Percentiles rank a stretch among this genome's conserved stretches.
Conservation (phyloP, 1,140 invertebrate species). For the Trigoniulus corallinus region DNA sequence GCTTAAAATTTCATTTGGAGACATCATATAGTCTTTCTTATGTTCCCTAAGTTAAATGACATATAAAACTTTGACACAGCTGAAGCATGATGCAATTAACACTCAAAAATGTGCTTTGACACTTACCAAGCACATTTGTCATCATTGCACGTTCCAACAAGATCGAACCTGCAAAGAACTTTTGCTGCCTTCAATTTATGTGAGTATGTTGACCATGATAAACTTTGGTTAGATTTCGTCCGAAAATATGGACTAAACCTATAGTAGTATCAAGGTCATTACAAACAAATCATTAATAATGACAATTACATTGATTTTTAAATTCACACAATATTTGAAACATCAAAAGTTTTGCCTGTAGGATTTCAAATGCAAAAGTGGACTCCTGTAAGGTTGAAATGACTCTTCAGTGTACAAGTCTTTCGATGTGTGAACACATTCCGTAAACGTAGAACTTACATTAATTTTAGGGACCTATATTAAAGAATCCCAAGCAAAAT, state of each 20-base stretch:
- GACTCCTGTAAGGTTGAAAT: not conserved
- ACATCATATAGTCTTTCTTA: slow-evolving; percentile 16
- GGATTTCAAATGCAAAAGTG: not conserved
- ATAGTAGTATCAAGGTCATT: too few relatives aligned
- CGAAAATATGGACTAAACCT: slow-evolving; percentile 3
- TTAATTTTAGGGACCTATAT: too few relatives aligned
- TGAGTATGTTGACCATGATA: slow-evolving; percentile 14
- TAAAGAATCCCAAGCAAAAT: too few relatives aligned
- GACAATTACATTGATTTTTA: too few relatives aligned
- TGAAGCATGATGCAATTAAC: not conserved
- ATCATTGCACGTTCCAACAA: slow-evolving; percentile 21
- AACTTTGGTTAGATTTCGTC: slow-evolving; percentile 3
- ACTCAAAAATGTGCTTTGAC: not conserved
- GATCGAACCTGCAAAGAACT: slow-evolving; percentile 19
- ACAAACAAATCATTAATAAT: too few relatives aligned
- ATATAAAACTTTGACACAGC: not conserved
- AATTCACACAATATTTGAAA: too few relatives aligned
- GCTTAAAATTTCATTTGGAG: slow-evolving; percentile 16
- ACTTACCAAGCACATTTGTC: slow-evolving; percentile 16
- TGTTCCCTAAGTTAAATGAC: slow-evolving; percentile 21
- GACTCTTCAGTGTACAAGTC: too few relatives aligned
- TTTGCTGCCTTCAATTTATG: slow-evolving; percentile 19
- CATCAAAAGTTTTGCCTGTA: not conserved
- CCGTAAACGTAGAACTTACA: too few relatives aligned
- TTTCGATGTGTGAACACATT: too few relatives aligned